These are phyloP conservation scores for Hippopotamyrus pictus DNA, from an alignment of 2,797 vertebrate species.

Conservation along the genomic window DNA sequence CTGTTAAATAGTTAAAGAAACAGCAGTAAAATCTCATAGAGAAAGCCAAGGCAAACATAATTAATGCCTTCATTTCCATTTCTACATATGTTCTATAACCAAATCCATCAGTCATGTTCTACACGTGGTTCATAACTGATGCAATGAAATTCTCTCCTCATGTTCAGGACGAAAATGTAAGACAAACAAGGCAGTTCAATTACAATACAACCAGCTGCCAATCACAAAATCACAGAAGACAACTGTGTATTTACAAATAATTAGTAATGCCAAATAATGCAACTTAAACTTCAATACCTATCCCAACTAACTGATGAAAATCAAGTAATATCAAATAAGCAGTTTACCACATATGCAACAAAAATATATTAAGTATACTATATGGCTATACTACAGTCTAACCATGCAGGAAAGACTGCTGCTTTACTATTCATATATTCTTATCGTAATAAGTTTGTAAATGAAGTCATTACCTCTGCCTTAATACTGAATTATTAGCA, in stretches of 20 bases:
- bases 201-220: neutral
- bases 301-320: neutral
- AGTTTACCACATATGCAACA: neutral
- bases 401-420: neutral
- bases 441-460: neutral
- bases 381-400: neutral
- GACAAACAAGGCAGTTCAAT: neutral
- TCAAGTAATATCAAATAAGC: neutral
- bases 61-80: neutral
- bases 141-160: neutral
- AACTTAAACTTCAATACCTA: neutral
- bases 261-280: neutral
- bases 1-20: neutral
- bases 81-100: neutral
- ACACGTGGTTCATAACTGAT: neutral
- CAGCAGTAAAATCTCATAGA: neutral
- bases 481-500: neutral
- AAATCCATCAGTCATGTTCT: neutral
- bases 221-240: neutral
- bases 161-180: neutral
- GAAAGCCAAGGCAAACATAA: neutral
- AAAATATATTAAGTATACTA: neutral
- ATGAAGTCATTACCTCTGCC: neutral
- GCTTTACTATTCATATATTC: neutral
- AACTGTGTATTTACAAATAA: neutral